Conservation (phyloP, 2,113 vertebrate species). For the Montifringilla adamsi region DNA sequence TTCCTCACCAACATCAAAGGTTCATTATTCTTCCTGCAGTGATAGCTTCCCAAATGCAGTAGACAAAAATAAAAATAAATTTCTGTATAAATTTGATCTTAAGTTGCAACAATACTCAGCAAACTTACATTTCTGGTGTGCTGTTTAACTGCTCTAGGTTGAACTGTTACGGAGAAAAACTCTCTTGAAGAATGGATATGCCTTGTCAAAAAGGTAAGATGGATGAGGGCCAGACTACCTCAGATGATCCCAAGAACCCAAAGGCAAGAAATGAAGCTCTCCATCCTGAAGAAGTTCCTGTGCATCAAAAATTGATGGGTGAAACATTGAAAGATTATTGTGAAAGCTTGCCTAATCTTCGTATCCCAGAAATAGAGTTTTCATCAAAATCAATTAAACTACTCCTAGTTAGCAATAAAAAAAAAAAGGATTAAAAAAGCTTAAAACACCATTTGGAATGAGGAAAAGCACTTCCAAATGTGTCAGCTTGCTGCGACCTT, state of each 20-base stretch:
- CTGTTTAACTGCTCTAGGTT: not conserved
- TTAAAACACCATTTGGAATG: not conserved
- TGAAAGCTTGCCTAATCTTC: not conserved
- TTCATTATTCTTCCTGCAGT: not conserved
- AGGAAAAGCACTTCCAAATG: not conserved
- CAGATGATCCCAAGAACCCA: slow-evolving; percentile 4
- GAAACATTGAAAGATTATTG: not conserved
- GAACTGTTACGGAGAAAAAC: rapidly evolving
- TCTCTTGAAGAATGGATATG: not conserved
- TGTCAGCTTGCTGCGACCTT: not conserved
- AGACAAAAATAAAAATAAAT: not conserved
- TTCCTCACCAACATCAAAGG: not conserved
- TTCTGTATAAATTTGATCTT: not conserved
- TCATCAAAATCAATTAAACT: not conserved
- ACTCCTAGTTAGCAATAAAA: not conserved
- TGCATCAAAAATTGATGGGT: not conserved
- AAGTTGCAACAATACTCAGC: not conserved
- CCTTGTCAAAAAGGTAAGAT: not conserved
- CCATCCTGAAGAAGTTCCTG: slow-evolving; percentile 19
- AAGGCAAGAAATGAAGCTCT: not conserved
- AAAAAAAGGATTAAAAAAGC: not conserved
- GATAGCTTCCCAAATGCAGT: not conserved
- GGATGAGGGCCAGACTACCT: not conserved
- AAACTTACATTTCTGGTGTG: slow-evolving; percentile 18
- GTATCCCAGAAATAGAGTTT: not conserved